phyloP scores from a whole-genome alignment of 2,797 vertebrate genomes.

The Atherinosoma microstoma region DNA sequence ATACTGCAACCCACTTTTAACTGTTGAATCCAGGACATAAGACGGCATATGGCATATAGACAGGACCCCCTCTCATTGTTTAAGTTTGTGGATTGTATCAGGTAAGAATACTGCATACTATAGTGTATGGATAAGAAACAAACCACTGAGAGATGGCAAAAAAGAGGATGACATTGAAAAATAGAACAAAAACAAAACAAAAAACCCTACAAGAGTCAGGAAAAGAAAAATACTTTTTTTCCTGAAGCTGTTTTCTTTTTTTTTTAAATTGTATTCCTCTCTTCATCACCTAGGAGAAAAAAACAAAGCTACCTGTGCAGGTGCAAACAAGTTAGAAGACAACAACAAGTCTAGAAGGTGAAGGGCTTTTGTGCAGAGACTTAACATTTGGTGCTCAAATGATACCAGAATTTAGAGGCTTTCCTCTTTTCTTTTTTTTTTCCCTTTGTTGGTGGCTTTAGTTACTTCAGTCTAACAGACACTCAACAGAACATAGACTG shows the following conservation, averaged over 20 bases:
- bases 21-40: constrained; percentile 81
- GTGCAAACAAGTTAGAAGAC: constrained; percentile 30
- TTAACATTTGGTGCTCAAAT: constrained; percentile 37
- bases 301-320: constrained; percentile 61
- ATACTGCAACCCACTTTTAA: constrained; percentile 85
- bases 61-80: constrained; percentile 77
- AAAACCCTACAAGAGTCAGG: constrained; percentile 23
- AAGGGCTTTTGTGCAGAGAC: constrained; percentile 42
- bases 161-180: constrained; percentile 34
- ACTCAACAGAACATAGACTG: constrained; percentile 52
- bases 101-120: constrained; percentile 76
- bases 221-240: constrained; percentile 45
- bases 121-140: constrained; percentile 59
- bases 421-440: constrained; percentile 39
- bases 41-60: constrained; percentile 75
- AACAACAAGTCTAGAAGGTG: constrained; percentile 32
- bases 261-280: constrained; percentile 39
- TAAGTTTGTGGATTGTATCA: constrained; percentile 57
- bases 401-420: constrained; percentile 52
- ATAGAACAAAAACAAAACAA: constrained; percentile 19
- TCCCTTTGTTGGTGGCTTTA: constrained; percentile 35
- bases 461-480: constrained; percentile 41
- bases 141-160: constrained; percentile 64
- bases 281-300: constrained; percentile 48
- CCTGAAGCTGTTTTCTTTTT: constrained; percentile 58